A percentile compares a stretch with the other conserved stretches of the same genome.
Evolutionary conservation across 2,113 vertebrate genomes (phyloP).

Genomic region (Theristicus caerulescens): DNA sequence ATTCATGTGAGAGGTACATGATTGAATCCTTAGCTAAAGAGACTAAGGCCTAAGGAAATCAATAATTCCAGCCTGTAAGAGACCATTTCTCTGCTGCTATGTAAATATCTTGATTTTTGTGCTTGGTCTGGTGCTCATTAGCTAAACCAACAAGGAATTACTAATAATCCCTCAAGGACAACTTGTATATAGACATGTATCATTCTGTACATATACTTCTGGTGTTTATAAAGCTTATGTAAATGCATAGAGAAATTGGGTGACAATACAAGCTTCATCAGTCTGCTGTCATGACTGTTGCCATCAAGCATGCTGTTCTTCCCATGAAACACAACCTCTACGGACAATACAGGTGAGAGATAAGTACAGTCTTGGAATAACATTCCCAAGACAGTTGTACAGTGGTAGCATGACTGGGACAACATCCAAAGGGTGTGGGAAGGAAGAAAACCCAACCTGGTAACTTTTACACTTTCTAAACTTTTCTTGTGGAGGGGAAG

Average conservation of each 20-base stretch:
- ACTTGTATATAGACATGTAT: neutral
- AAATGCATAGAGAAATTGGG: neutral
- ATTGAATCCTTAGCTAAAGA: neutral
- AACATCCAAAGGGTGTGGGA: neutral
- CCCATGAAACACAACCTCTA: neutral
- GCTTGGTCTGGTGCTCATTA: constrained; percentile 5
- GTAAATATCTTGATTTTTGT: neutral
- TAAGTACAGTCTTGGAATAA: neutral
- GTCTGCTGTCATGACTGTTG: neutral
- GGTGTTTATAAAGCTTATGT: neutral
- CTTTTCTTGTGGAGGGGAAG: neutral
- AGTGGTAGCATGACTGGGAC: neutral
- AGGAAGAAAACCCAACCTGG: neutral
- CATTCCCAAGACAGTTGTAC: neutral
- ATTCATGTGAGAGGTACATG: neutral
- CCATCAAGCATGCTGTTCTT: neutral
- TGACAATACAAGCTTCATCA: neutral
- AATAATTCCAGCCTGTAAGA: neutral
- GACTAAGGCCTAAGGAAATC: neutral
- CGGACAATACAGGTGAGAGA: neutral
- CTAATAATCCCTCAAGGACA: constrained; percentile 9
- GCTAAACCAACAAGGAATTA: constrained; percentile 20
- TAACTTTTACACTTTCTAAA: neutral
- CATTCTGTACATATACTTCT: neutral
- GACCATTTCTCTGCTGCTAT: neutral